Evolutionary conservation across 2,888 invertebrate genomes (phyloP).

Genomic region (Sympetrum striolatum): DNA sequence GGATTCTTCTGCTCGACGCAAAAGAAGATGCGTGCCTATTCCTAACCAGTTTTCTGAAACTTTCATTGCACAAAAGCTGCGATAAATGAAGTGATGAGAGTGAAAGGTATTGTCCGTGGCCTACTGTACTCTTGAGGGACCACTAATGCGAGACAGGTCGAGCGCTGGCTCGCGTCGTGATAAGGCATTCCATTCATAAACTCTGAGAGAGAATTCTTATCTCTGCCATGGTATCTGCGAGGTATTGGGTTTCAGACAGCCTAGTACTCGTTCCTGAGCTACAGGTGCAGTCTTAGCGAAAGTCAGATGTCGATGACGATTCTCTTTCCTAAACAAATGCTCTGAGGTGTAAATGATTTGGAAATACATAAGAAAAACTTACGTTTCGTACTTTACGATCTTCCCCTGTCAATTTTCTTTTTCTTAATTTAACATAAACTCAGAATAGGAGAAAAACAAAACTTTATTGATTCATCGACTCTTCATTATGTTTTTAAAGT

Average conservation of each 20-base stretch:
- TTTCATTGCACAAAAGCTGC: background rate
- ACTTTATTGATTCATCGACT: too few relatives aligned
- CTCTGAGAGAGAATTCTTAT: background rate
- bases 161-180: background rate
- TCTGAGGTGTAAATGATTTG: too few relatives aligned
- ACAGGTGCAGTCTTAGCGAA: background rate
- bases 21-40: background rate
- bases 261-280: background rate
- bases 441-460: too few relatives aligned
- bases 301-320: background rate
- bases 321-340: too few relatives aligned
- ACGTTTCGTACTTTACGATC: too few relatives aligned
- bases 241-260: background rate
- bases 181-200: slow-evolving; percentile 35
- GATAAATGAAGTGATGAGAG: background rate
- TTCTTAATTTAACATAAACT: too few relatives aligned
- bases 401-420: too few relatives aligned
- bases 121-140: slow-evolving; percentile 8
- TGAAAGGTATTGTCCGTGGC: slow-evolving; percentile 39
- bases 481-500: too few relatives aligned
- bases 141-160: background rate
- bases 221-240: background rate
- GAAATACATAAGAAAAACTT: too few relatives aligned
- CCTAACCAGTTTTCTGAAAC: background rate
- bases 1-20: background rate